phyloP scores from a whole-genome alignment of 2,797 vertebrate genomes.

The Phyllotis vaccarum region DNA sequence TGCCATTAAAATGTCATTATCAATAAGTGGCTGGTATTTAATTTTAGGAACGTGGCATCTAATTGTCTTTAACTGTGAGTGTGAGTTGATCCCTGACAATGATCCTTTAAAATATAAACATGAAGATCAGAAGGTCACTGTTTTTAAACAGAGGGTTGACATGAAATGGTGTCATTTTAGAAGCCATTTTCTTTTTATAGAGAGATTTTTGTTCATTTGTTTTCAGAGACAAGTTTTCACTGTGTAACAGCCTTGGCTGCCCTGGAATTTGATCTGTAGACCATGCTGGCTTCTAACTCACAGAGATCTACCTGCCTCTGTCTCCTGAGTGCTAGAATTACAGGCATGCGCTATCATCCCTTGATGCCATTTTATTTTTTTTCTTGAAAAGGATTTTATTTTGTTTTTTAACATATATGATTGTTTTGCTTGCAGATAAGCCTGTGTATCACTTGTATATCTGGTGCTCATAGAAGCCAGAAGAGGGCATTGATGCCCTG shows the following conservation, averaged over 20 bases:
- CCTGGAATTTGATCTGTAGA: background rate
- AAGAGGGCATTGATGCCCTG: background rate
- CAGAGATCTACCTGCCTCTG: background rate
- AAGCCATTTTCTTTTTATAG: background rate
- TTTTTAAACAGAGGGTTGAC: background rate
- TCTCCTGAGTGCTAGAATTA: background rate
- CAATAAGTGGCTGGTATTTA: constrained; percentile 12
- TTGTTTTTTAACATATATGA: too few relatives aligned
- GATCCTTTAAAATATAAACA: background rate
- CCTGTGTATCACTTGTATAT: background rate
- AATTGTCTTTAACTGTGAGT: background rate
- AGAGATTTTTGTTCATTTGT: background rate
- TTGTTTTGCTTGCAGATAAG: background rate
- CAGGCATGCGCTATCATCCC: background rate
- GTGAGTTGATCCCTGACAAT: background rate
- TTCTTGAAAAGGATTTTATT: background rate
- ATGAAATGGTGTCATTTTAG: background rate
- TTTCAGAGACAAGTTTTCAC: background rate
- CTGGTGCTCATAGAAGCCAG: background rate
- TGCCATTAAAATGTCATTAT: background rate
- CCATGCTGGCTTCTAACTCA: background rate
- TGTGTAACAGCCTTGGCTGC: background rate
- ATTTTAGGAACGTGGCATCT: background rate
- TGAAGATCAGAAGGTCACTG: background rate
- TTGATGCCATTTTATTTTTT: background rate